phyloP scores from a whole-genome alignment of 2,888 invertebrate genomes.

The Oxycera nigricornis region DNA sequence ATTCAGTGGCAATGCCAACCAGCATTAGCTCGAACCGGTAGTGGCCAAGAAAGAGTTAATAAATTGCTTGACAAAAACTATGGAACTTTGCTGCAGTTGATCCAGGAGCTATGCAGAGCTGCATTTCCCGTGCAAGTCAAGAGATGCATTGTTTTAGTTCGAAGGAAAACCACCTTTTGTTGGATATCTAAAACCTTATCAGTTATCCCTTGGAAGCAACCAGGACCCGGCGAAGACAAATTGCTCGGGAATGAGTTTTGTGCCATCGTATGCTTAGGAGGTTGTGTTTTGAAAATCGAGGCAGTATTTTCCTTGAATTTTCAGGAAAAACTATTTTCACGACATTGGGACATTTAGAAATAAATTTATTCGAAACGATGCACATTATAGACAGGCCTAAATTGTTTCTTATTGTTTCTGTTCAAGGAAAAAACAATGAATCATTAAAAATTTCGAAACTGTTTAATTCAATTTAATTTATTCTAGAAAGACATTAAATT shows the following conservation, averaged over 20 bases:
- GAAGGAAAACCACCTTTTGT: neutral
- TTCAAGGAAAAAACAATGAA: no score
- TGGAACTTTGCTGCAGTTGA: constrained; percentile 10
- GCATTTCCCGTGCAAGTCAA: neutral
- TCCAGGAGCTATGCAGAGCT: neutral
- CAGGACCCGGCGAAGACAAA: neutral
- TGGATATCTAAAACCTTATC: constrained; percentile 8
- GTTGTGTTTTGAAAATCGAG: neutral
- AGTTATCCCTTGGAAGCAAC: constrained; percentile 1
- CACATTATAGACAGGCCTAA: no score
- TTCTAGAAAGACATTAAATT: no score
- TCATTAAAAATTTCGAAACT: no score
- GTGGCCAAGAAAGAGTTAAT: constrained; percentile 11
- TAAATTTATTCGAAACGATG: no score
- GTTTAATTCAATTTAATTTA: no score
- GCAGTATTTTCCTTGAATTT: neutral
- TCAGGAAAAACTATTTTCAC: neutral
- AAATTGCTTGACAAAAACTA: constrained; percentile 14
- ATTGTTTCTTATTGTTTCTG: no score
- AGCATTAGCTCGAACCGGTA: neutral
- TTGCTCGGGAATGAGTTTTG: neutral
- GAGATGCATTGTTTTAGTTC: neutral
- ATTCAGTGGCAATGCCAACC: neutral
- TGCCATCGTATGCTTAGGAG: neutral
- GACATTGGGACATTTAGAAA: neutral